Conservation (phyloP, 1,140 invertebrate species). For the Drosophila elegans region DNA sequence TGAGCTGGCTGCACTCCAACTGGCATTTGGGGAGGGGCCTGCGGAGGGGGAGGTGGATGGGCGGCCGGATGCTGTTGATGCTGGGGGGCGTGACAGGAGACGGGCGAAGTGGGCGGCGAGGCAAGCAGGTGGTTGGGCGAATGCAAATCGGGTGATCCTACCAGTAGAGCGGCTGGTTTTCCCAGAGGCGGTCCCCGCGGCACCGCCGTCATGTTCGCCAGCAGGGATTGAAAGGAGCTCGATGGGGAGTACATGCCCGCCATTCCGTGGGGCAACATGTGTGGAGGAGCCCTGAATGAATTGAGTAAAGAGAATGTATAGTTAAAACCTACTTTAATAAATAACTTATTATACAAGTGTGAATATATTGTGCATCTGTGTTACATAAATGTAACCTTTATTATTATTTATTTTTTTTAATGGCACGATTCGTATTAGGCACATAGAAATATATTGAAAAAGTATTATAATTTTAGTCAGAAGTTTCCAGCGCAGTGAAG, state of each 20-base stretch:
- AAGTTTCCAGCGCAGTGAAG: no score
- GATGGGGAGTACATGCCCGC: conserved; percentile 88
- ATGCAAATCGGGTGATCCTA: conserved; percentile 82
- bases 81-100: conserved; percentile 82
- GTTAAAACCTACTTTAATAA: neutral
- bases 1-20: conserved; percentile 45
- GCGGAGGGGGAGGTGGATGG: conserved; percentile 36
- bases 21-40: conserved; percentile 19
- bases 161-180: conserved; percentile 61
- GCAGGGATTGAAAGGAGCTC: conserved; percentile 92
- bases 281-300: conserved; percentile 86
- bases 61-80: conserved; percentile 25
- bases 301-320: neutral
- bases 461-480: no score
- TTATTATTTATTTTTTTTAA: no score
- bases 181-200: conserved; percentile 87
- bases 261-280: conserved; percentile 88
- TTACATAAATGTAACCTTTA: no score
- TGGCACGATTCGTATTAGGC: no score
- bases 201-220: conserved; percentile 90
- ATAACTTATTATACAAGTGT: no score
- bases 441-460: no score
- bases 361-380: no score
- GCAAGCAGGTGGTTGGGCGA: conserved; percentile 79
- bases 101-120: conserved; percentile 87